Conservation (phyloP, 2,888 invertebrate species). For the Digitonthophagus gazella region DNA sequence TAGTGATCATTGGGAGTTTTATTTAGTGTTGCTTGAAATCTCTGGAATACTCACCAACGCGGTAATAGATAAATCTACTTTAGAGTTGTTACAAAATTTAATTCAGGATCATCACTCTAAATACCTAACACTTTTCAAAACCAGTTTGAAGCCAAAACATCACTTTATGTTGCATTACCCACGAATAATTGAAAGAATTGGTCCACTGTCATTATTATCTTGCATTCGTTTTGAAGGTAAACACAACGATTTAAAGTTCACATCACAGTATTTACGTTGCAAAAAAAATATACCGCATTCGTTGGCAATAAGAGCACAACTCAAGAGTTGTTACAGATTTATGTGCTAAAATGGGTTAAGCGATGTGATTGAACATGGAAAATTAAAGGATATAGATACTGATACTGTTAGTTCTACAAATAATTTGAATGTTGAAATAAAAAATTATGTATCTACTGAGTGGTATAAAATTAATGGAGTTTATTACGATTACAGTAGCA, state of each 20-base stretch:
- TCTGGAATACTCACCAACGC: slow-evolving; percentile 26
- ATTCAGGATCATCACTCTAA: slow-evolving; percentile 7
- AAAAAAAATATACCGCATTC: background rate
- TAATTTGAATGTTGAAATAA: too few relatives aligned
- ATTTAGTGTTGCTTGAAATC: slow-evolving; percentile 31
- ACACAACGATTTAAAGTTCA: background rate
- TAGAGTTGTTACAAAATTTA: background rate
- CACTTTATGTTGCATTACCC: background rate
- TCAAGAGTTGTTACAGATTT: too few relatives aligned
- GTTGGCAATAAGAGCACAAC: background rate
- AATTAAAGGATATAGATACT: too few relatives aligned
- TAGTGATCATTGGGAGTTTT: slow-evolving; percentile 28
- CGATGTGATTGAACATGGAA: too few relatives aligned
- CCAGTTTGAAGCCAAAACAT: background rate
- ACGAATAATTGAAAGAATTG: background rate
- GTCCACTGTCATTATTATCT: background rate
- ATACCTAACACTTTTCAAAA: too few relatives aligned
- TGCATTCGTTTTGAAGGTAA: background rate
- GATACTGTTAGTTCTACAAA: too few relatives aligned
- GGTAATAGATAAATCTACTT: background rate
- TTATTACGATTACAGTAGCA: too few relatives aligned
- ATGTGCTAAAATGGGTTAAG: too few relatives aligned
- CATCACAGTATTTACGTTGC: background rate
- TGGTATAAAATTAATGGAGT: too few relatives aligned
- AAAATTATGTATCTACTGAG: too few relatives aligned